phyloP scores from a whole-genome alignment of 2,113 vertebrate species.

The Poeciliopsis turrubarensis region DNA sequence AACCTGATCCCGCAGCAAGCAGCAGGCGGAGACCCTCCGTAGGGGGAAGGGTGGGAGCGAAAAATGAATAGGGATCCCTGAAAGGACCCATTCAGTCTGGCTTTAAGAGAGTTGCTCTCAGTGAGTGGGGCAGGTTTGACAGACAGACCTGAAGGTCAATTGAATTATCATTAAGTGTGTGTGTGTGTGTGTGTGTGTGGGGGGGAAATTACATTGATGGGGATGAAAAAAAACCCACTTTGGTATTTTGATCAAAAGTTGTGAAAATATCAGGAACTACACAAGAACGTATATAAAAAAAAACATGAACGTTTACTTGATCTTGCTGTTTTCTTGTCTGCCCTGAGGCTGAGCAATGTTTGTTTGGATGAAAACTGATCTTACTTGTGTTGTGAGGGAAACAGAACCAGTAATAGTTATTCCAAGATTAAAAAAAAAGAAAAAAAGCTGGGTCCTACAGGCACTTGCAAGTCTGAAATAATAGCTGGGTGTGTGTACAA shows the following conservation, averaged over 20 bases:
- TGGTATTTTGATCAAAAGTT: background rate
- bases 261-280: no score
- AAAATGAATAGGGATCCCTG: slow-evolving; percentile 50
- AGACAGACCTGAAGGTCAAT: slow-evolving; percentile 31
- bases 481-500: background rate
- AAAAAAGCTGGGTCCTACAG: no score
- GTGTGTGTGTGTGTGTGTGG: no score
- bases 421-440: background rate
- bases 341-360: background rate
- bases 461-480: background rate
- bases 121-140: slow-evolving; percentile 34
- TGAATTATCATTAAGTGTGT: slow-evolving; percentile 44
- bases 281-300: no score
- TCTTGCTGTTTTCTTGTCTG: background rate
- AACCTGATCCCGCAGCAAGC: slow-evolving; percentile 21
- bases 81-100: slow-evolving; percentile 64
- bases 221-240: background rate
- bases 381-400: background rate
- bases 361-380: background rate
- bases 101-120: slow-evolving; percentile 46
- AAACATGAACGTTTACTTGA: background rate
- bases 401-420: background rate
- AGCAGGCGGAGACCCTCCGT: slow-evolving; percentile 39
- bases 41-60: slow-evolving; percentile 69
- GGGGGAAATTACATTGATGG: background rate